Evolutionary conservation across 2,113 vertebrate species (phyloP).

Genomic region (Martes martes): DNA sequence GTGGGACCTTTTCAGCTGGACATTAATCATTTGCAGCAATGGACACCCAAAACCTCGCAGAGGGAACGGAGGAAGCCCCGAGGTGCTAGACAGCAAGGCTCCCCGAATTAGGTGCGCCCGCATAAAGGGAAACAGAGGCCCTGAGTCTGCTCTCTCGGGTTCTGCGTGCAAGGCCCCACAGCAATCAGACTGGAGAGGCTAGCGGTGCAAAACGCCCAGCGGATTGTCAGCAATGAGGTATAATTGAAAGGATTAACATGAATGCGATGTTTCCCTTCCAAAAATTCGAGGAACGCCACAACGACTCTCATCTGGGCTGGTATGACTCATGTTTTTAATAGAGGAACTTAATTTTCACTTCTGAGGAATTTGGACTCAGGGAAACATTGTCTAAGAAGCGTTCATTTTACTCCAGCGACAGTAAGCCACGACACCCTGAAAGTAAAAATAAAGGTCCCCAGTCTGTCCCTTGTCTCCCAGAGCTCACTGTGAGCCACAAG

Average conservation of each 20-base stretch:
- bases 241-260: constrained; percentile 82
- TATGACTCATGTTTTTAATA: constrained; percentile 82
- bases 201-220: constrained; percentile 42
- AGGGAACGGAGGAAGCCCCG: constrained; percentile 50
- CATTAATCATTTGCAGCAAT: constrained; percentile 77
- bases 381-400: constrained; percentile 78
- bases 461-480: background rate
- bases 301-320: constrained; percentile 77
- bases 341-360: constrained; percentile 81
- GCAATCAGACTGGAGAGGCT: constrained; percentile 59
- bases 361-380: constrained; percentile 76
- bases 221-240: constrained; percentile 77
- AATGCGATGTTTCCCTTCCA: constrained; percentile 80
- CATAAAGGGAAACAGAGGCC: constrained; percentile 41
- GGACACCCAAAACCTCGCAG: constrained; percentile 69
- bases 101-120: background rate
- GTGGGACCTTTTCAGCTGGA: constrained; percentile 77
- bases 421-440: background rate
- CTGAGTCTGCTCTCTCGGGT: constrained; percentile 54
- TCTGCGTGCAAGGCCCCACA: constrained; percentile 53
- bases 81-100: constrained; percentile 23
- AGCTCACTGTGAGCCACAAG: background rate
- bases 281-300: constrained; percentile 82
- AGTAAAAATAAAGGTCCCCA: background rate
- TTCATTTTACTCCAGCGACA: constrained; percentile 30